These are phyloP conservation scores for Mugil cephalus DNA, from an alignment of 2,113 vertebrate genomes.

Conservation along the genomic window DNA sequence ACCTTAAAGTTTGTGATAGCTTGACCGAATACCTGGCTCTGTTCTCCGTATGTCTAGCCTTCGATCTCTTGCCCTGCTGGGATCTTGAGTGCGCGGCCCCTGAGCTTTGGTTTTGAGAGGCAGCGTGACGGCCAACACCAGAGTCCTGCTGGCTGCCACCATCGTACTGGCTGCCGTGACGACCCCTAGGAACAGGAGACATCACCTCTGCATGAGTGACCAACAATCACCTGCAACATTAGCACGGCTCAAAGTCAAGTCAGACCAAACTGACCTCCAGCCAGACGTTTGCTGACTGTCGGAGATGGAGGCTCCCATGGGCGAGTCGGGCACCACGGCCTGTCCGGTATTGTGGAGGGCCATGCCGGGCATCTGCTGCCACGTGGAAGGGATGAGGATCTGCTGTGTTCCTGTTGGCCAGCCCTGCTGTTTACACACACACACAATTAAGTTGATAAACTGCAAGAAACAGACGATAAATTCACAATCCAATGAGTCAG, in stretches of 20 bases:
- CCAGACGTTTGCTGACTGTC: constrained; percentile 89
- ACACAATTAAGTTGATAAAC: constrained; percentile 4
- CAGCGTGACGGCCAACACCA: constrained; percentile 86
- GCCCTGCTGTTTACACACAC: constrained; percentile 88
- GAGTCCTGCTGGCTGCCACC: constrained; percentile 90
- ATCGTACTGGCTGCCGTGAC: constrained; percentile 92
- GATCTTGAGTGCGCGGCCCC: constrained; percentile 87
- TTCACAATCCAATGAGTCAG: background rate
- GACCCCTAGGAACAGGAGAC: constrained; percentile 70
- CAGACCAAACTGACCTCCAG: constrained; percentile 87
- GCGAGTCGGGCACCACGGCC: constrained; percentile 89
- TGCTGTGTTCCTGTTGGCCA: constrained; percentile 97
- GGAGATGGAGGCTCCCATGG: constrained; percentile 85
- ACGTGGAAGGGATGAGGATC: constrained; percentile 96
- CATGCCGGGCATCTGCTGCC: constrained; percentile 97
- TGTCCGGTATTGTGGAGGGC: constrained; percentile 93
- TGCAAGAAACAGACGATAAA: background rate
- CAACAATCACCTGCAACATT: background rate
- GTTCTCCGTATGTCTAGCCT: constrained; percentile 87
- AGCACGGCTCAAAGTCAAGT: constrained; percentile 12
- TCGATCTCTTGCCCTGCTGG: constrained; percentile 92
- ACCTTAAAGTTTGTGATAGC: background rate
- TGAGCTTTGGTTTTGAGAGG: constrained; percentile 88
- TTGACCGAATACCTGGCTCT: constrained; percentile 68
- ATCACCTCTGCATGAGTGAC: background rate